Evolutionary conservation across 2,797 vertebrate genomes (phyloP).

Genomic region (Microcaecilia unicolor): DNA sequence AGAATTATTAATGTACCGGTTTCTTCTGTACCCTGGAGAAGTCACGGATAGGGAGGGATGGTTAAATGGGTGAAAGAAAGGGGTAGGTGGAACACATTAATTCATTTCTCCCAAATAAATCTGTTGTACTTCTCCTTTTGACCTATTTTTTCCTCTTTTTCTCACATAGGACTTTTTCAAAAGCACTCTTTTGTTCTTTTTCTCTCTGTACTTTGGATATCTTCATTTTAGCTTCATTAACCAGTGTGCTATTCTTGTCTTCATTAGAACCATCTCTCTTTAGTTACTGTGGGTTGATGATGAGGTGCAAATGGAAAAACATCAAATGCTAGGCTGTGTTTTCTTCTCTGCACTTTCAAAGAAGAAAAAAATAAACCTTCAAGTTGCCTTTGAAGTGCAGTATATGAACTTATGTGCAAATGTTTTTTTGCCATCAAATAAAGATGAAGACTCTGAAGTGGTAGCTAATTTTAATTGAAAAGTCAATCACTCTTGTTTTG

Average conservation of each 20-base stretch:
- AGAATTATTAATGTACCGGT: slow-evolving; percentile 1
- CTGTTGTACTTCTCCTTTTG: slow-evolving; percentile 15
- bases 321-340: slow-evolving; percentile 11
- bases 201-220: slow-evolving; percentile 22
- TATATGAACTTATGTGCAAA: too few relatives aligned
- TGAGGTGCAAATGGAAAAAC: slow-evolving; percentile 18
- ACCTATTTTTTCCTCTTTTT: slow-evolving; percentile 13
- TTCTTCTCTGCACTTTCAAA: slow-evolving; percentile 12
- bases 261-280: slow-evolving; percentile 27
- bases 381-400: too few relatives aligned
- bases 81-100: too few relatives aligned
- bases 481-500: neutral
- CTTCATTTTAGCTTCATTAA: slow-evolving; percentile 43
- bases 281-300: slow-evolving; percentile 17
- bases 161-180: slow-evolving; percentile 12
- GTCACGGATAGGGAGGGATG: too few relatives aligned
- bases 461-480: slow-evolving; percentile 13
- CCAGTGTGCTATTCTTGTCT: slow-evolving; percentile 18
- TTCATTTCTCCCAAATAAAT: too few relatives aligned
- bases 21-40: too few relatives aligned
- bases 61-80: too few relatives aligned
- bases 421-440: too few relatives aligned
- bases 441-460: too few relatives aligned
- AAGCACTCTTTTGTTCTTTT: slow-evolving; percentile 15
- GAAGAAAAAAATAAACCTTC: neutral